These are phyloP conservation scores for Eriosoma lanigerum DNA, from an alignment of 1,140 invertebrate genomes.

Conservation along the genomic window DNA sequence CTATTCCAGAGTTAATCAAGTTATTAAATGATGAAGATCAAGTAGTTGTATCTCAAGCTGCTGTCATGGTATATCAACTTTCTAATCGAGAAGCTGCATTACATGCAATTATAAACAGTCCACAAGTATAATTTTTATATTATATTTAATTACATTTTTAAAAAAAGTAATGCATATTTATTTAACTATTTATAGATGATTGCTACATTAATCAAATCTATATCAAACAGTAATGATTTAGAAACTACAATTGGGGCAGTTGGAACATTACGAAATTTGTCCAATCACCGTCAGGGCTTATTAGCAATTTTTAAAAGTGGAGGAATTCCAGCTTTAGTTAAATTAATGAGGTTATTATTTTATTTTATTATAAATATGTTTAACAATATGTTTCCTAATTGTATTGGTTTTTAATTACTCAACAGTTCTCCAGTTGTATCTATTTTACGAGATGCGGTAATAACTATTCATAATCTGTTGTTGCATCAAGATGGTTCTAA, in stretches of 20 bases:
- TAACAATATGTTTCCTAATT: neutral
- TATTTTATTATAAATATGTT: neutral
- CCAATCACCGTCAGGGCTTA: slow-evolving; percentile 93
- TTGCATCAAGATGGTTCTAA: slow-evolving; percentile 98
- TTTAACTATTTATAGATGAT: slow-evolving; percentile 71
- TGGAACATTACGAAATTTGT: slow-evolving; percentile 95
- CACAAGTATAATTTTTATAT: slow-evolving; percentile 61
- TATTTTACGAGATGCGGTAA: slow-evolving; percentile 97
- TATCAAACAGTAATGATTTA: slow-evolving; percentile 92
- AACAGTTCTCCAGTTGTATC: slow-evolving; percentile 87
- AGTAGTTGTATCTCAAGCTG: slow-evolving; percentile 94
- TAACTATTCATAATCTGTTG: slow-evolving; percentile 94
- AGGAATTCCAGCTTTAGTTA: slow-evolving; percentile 95
- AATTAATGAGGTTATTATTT: slow-evolving; percentile 71
- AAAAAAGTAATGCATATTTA: too few relatives aligned
- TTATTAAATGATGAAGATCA: slow-evolving; percentile 98
- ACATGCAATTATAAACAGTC: slow-evolving; percentile 98
- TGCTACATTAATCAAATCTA: slow-evolving; percentile 88
- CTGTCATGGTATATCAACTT: slow-evolving; percentile 98
- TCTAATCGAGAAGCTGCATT: slow-evolving; percentile 98
- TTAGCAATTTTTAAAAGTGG: slow-evolving; percentile 98
- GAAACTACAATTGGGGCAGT: slow-evolving; percentile 95
- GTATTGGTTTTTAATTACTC: slow-evolving; percentile 30
- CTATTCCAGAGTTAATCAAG: slow-evolving; percentile 97
- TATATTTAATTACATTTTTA: too few relatives aligned